These are phyloP conservation scores for Colinus virginianus DNA, from an alignment of 2,113 vertebrate genomes.

Conservation along the genomic window DNA sequence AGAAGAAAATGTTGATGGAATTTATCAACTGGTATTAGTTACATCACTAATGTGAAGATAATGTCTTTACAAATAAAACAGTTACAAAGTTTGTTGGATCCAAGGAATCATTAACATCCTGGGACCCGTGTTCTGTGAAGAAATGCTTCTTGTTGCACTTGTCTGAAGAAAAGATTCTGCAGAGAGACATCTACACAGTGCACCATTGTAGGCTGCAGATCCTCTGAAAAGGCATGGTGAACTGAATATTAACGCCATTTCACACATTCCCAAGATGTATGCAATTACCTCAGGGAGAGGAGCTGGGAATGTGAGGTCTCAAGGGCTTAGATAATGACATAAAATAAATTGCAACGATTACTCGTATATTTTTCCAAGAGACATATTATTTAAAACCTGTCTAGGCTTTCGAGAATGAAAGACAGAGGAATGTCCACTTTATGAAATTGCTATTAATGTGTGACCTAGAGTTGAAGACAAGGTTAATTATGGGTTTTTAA, in stretches of 20 bases:
- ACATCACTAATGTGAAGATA: not conserved
- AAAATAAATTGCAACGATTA: conserved; percentile 93
- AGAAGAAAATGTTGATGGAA: not conserved
- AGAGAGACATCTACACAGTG: conserved; percentile 54
- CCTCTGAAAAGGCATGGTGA: conserved; percentile 61
- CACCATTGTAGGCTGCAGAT: conserved; percentile 42
- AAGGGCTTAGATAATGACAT: conserved; percentile 83
- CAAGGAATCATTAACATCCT: not conserved
- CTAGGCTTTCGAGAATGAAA: conserved; percentile 78
- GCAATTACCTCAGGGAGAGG: conserved; percentile 81
- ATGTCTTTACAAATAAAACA: not conserved
- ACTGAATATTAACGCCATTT: conserved; percentile 78
- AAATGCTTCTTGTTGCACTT: not conserved
- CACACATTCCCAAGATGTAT: conserved; percentile 78
- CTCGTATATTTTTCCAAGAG: conserved; percentile 81
- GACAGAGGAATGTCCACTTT: conserved; percentile 86
- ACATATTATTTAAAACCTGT: conserved; percentile 84
- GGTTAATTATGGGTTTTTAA: conserved; percentile 89
- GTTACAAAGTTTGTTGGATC: not conserved
- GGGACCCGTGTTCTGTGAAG: not conserved
- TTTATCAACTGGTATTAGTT: not conserved
- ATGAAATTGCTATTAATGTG: conserved; percentile 85
- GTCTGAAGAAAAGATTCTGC: conserved; percentile 31
- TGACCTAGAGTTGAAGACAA: conserved; percentile 81
- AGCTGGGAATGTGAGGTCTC: conserved; percentile 78